Percentiles rank a stretch among this genome's conserved stretches.
Evolutionary conservation across 2,888 invertebrate species (phyloP).

Genomic region (Malthinus seriepunctatus): DNA sequence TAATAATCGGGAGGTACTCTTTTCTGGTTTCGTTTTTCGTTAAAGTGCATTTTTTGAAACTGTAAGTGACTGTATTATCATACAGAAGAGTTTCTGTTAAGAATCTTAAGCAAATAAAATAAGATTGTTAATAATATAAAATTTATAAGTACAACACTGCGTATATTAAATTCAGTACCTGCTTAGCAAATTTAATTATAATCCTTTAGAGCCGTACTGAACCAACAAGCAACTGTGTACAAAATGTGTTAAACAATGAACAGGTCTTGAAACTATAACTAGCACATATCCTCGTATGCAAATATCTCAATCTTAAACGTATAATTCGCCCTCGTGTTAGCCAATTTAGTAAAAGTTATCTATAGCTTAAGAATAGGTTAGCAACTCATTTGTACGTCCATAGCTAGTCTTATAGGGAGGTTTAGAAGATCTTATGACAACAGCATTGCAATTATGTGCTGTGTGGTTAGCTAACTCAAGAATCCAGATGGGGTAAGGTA

Average conservation of each 20-base stretch:
- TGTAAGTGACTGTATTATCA: too few relatives aligned
- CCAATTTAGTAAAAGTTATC: constrained; percentile 17
- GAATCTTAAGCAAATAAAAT: too few relatives aligned
- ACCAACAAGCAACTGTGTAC: constrained; percentile 28
- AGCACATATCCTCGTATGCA: constrained; percentile 36
- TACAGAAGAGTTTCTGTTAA: too few relatives aligned
- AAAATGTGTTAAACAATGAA: constrained; percentile 33
- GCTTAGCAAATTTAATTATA: constrained; percentile 30
- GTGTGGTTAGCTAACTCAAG: constrained; percentile 37
- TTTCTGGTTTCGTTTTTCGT: too few relatives aligned
- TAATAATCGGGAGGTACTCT: too few relatives aligned
- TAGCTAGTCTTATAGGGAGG: constrained; percentile 39
- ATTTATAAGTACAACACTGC: too few relatives aligned
- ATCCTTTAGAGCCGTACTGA: constrained; percentile 29
- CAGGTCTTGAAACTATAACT: constrained; percentile 30
- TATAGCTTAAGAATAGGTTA: constrained; percentile 21
- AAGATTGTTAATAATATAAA: too few relatives aligned
- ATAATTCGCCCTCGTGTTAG: constrained; percentile 32
- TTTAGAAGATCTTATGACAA: constrained; percentile 44
- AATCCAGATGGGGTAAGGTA: constrained; percentile 35
- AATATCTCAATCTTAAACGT: constrained; percentile 39
- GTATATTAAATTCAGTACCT: constrained; percentile 10
- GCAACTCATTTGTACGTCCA: constrained; percentile 27
- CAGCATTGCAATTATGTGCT: constrained; percentile 44
- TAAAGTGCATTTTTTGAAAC: too few relatives aligned